Evolutionary conservation across 92 coral and sea anemone genomes (phyloP), one percentile per base, ranked within the genome.

Genomic region (Epizoanthus fatuus): DNA sequence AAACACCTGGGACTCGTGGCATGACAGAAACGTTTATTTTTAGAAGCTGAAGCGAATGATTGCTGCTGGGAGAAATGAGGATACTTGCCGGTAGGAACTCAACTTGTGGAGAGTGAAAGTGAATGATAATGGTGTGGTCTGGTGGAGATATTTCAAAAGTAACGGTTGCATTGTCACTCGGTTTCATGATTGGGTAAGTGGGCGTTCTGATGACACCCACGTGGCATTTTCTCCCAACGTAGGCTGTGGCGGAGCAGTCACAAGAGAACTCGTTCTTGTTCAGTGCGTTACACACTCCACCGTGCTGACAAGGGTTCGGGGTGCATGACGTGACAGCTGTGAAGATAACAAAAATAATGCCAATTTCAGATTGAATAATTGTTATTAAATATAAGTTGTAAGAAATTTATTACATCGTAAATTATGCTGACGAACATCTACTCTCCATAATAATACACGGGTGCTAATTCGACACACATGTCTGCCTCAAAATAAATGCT

Each of bases 61-160:
- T 45, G 1, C 71, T 47, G 53, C 53, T 49, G 29, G 85, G 60
- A 32, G 59, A 7, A 17, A 88, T 67, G 3, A 84, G 75, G 44
- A 86, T 63, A 16, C 32, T 35, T 9, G 78, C 7, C 0, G 91
- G 93, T 2, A 8, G 14, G 42, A 93, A 93, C 4, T 55, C 74
- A 20, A 93, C 25, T 3, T 69, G 81, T 37, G 66, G 64, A 40
- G 81, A 74, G 11, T 29, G 37, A 10, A 86, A 40, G 49, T 83
- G 60, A 32, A 93, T 56, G 22, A 16, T 75, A 49, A 92, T 17
- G 7, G 83, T 44, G 4, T 93, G 69, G 7, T 52, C 63, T 10
- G 96, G 96, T 10, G 90, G 84, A 16, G 91, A 86, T 0, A 85
- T 59, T 40, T 37, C 59, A 37, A 93, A 86, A 57, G 89, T 72